Conservation (phyloP, 2,113 vertebrate genomes). For the Sclerurus mexicanus region DNA sequence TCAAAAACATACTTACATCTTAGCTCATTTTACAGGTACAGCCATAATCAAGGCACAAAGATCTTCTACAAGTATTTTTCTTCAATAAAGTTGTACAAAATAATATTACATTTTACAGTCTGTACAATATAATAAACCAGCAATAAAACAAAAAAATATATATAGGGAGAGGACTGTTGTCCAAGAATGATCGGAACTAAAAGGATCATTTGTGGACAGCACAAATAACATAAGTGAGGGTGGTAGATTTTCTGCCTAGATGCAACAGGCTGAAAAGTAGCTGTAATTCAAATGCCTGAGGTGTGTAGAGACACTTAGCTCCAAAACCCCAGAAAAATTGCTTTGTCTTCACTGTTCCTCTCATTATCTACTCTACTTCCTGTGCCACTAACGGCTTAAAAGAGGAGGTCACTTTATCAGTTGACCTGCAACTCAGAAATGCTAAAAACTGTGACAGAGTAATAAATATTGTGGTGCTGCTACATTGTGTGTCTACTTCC, state of each 20-base stretch:
- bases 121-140: conserved; percentile 95
- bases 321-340: conserved; percentile 67
- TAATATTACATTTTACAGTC: conserved; percentile 96
- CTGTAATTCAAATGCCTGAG: conserved; percentile 81
- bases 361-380: conserved; percentile 67
- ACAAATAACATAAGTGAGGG: conserved; percentile 77
- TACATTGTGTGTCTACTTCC: conserved; percentile 86
- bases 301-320: conserved; percentile 73
- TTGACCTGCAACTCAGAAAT: conserved; percentile 78
- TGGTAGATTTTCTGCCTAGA: conserved; percentile 70
- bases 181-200: conserved; percentile 75
- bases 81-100: conserved; percentile 99
- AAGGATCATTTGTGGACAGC: conserved; percentile 82
- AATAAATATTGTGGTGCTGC: conserved; percentile 87
- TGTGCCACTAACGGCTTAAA: conserved; percentile 67
- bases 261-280: conserved; percentile 73
- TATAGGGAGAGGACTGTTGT: conserved; percentile 71
- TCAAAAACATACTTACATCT: conserved; percentile 93
- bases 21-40: conserved; percentile 94
- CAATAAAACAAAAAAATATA: conserved; percentile 80
- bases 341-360: conserved; percentile 66
- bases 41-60: conserved; percentile 98
- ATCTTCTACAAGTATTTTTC: conserved; percentile 96
- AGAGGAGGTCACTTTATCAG: conserved; percentile 68
- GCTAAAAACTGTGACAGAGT: conserved; percentile 81